Evolutionary conservation across 2,888 invertebrate genomes (phyloP).

Genomic region (Dascillus cervinus): DNA sequence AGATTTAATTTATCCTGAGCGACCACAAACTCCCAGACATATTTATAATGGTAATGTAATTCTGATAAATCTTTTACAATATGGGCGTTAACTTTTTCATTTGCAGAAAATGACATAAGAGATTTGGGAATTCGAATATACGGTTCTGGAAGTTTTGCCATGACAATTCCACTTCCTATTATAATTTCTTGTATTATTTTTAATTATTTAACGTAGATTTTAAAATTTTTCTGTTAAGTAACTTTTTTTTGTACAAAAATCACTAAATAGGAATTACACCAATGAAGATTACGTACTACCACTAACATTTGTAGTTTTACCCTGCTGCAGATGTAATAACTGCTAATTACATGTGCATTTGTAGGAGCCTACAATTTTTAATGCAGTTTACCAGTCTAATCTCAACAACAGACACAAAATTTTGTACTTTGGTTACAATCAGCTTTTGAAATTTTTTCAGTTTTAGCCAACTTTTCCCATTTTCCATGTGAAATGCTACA

Average conservation of each 20-base stretch:
- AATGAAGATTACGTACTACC: conserved; percentile 18
- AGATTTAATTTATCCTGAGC: conserved; percentile 37
- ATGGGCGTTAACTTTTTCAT: conserved; percentile 2
- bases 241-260: conserved; percentile 26
- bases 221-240: conserved; percentile 16
- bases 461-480: too few relatives aligned
- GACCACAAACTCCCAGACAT: conserved; percentile 34
- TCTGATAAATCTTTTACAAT: neutral
- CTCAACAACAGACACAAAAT: too few relatives aligned
- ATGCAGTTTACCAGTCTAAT: too few relatives aligned
- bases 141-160: conserved; percentile 11
- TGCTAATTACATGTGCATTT: too few relatives aligned
- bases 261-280: conserved; percentile 38
- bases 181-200: too few relatives aligned
- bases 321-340: too few relatives aligned
- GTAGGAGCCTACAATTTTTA: too few relatives aligned
- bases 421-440: too few relatives aligned
- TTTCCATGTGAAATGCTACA: too few relatives aligned
- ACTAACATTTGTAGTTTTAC: neutral
- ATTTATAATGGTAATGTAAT: conserved; percentile 33
- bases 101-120: conserved; percentile 34
- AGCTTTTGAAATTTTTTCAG: too few relatives aligned
- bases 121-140: conserved; percentile 33
- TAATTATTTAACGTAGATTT: conserved; percentile 20
- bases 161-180: conserved; percentile 1